phyloP scores from a whole-genome alignment of 2,888 invertebrate genomes.

The Isoperla grammatica region DNA sequence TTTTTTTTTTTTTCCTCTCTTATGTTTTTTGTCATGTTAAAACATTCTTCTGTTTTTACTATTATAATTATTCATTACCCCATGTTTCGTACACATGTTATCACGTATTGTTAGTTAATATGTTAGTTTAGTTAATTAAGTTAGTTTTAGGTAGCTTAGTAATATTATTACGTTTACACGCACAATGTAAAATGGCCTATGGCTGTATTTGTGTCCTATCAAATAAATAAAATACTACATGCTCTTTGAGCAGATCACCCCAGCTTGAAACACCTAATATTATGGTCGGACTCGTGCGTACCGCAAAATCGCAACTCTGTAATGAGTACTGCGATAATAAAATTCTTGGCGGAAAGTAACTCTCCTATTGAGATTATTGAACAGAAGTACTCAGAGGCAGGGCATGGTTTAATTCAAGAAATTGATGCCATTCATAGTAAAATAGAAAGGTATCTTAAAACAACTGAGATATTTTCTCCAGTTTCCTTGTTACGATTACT shows the following conservation, averaged over 20 bases:
- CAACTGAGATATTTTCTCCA: not conserved
- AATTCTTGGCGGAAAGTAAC: not conserved
- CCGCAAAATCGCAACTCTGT: conserved; percentile 27
- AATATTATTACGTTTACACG: no score
- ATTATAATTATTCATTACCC: no score
- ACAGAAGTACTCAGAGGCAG: conserved; percentile 7
- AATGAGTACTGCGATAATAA: conserved; percentile 23
- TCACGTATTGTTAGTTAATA: no score
- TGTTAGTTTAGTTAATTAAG: no score
- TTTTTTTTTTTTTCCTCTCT: no score
- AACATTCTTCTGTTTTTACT: no score
- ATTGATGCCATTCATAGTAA: conserved; percentile 9
- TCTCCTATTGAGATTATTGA: not conserved
- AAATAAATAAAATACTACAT: conserved; percentile 1
- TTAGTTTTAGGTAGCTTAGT: no score
- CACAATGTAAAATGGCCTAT: no score
- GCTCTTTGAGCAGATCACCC: conserved; percentile 1
- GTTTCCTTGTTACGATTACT: not conserved
- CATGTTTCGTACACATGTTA: no score
- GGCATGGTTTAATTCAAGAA: conserved; percentile 8
- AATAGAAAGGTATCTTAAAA: not conserved
- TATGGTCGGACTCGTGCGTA: conserved; percentile 28
- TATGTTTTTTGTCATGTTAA: no score
- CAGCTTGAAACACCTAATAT: conserved; percentile 22
- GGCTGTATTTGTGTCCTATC: no score